Base-by-base conservation (phyloP, 1,140 invertebrate species). In the Daktulosphaira vitifoliae region DNA sequence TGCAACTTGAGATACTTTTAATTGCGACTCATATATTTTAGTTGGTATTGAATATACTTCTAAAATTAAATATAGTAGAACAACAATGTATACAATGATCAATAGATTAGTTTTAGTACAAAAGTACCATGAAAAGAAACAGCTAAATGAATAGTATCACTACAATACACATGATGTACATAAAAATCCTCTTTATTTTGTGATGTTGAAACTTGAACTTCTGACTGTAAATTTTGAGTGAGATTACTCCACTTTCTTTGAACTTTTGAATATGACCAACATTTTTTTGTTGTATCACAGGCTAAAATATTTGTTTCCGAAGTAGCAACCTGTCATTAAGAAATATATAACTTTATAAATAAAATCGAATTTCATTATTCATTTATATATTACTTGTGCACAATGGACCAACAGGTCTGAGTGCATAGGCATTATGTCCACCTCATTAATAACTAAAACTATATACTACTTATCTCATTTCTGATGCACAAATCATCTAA, bases 1-100 rank as follows among this genome's bases (percentile, higher is more conserved):
- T 52, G 77, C 76, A 44, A 92, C 73, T 71, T 89, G 82, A 49
- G 78, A 74, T 2, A 69, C 39, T 39, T 66, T 62, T 6, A 66
- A 46, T 53, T 68, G 29, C 6, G 64, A 38, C 39, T 50, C 37
- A 23, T 39, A 66, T 42, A 56, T 50, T 48, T 39, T 50, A 15
- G 37, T 48, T 48, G 46, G 54, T 29, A 66, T 62, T 62, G 53
- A 66, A 66, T 39, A 66, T 15, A 39, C 39, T 23, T 39, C 66
- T 56, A 16, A 25, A 54, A 62, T n/a, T 20, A 22, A 18, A 59
- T 18, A 39, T 13, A 39, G 1, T 49, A 46, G 20, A 11, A 29
- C 18, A 18, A 15, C n/a, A 20, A 37, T 16, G 3, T 39, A 25
- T 13, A 39, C n/a, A n/a, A n/a, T n/a, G n/a, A n/a, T n/a, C n/a